Conservation (phyloP, 2,888 invertebrate species). For the Idaea dimidiata region DNA sequence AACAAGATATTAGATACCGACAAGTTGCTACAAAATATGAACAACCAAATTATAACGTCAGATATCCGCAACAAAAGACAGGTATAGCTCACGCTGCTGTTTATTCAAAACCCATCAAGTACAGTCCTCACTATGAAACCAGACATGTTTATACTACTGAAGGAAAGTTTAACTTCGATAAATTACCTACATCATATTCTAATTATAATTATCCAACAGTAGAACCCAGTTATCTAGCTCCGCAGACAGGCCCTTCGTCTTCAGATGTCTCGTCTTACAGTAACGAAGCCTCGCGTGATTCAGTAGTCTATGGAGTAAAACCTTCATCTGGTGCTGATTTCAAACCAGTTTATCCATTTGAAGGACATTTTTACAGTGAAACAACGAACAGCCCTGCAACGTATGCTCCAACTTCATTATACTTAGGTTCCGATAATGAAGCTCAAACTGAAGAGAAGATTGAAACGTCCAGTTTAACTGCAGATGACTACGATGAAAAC, state of each 20-base stretch:
- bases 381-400: conserved; percentile 64
- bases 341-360: conserved; percentile 73
- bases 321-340: conserved; percentile 68
- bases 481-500: conserved; percentile 49
- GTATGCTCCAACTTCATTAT: conserved; percentile 72
- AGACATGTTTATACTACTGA: conserved; percentile 69
- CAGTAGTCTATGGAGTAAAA: conserved; percentile 72
- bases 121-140: conserved; percentile 66
- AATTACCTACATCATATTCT: conserved; percentile 51
- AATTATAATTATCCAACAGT: conserved; percentile 64
- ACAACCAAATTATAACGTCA: conserved; percentile 58
- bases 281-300: conserved; percentile 51
- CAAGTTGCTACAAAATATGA: conserved; percentile 66
- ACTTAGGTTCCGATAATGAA: conserved; percentile 69
- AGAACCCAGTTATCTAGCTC: conserved; percentile 70
- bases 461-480: conserved; percentile 44
- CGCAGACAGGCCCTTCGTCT: conserved; percentile 54
- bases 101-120: conserved; percentile 65
- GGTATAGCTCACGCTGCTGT: conserved; percentile 74
- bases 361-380: conserved; percentile 66
- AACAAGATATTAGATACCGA: conserved; percentile 71
- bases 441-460: conserved; percentile 58
- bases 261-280: conserved; percentile 59
- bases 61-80: conserved; percentile 73
- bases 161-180: conserved; percentile 59